phyloP scores from a whole-genome alignment of 2,888 invertebrate species.

The Fabriciana adippe region DNA sequence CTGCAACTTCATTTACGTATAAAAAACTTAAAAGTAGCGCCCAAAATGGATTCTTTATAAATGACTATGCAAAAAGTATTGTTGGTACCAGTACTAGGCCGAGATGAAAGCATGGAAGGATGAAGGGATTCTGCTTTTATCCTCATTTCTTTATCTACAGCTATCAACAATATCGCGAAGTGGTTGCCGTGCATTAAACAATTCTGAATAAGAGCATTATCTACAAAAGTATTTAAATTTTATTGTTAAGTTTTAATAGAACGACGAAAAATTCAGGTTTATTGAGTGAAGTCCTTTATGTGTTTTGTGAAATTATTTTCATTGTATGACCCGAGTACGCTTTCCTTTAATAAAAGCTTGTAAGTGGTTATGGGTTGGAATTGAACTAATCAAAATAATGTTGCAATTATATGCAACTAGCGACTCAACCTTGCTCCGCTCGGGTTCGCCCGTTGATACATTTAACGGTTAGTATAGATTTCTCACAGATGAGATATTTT shows the following conservation, averaged over 20 bases:
- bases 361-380: too few relatives aligned
- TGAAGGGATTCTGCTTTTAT: slow-evolving; percentile 12
- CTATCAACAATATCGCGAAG: slow-evolving; percentile 12
- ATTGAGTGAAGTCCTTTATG: background rate
- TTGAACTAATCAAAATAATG: too few relatives aligned
- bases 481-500: too few relatives aligned
- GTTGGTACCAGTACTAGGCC: slow-evolving; percentile 14
- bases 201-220: slow-evolving; percentile 14
- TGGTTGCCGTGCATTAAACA: slow-evolving; percentile 20
- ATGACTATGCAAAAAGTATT: slow-evolving; percentile 28
- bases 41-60: slow-evolving; percentile 21
- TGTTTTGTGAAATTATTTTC: background rate
- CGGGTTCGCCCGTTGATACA: too few relatives aligned
- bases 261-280: background rate
- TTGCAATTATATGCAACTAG: too few relatives aligned
- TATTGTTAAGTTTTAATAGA: slow-evolving; percentile 17
- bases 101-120: slow-evolving; percentile 21
- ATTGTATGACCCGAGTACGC: background rate
- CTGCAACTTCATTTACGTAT: slow-evolving; percentile 13
- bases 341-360: too few relatives aligned
- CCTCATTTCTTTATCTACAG: slow-evolving; percentile 17
- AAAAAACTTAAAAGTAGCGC: slow-evolving; percentile 15
- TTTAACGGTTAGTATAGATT: too few relatives aligned
- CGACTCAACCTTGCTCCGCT: too few relatives aligned
- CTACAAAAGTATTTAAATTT: slow-evolving; percentile 14